Evolutionary conservation across 2,113 vertebrate genomes (phyloP), one percentile per base, ranked within the genome.

Genomic region (Pionites leucogaster): DNA sequence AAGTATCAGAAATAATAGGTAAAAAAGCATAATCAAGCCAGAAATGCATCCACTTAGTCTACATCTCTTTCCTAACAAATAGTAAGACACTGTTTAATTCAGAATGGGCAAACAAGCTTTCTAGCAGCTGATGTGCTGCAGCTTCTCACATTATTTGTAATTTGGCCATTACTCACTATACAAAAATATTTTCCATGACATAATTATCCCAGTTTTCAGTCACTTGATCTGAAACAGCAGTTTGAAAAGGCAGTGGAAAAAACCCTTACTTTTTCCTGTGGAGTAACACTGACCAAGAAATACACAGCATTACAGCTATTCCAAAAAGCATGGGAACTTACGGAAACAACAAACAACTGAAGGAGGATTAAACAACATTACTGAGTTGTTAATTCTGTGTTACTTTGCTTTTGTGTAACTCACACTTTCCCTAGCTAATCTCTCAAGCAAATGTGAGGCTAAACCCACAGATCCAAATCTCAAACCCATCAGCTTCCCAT

Each of bases 141-240:
- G 85, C 27, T 77, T 62, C 93, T 94, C 84, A 42, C 33, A 33
- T 5, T 6, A 37, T 39, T 14, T 59, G 69, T 23, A 13, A 59
- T 27, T 7, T 55, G 65, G 82, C 63, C 71, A 9, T 41, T 69
- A 27, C 63, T 86, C 55, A 42, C 70, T 82, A 46, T 1, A 59
- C 11, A 90, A 63, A 69, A 88, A 35, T n/a, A 80, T 67, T 86
- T 95, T 92, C 91, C 88, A 71, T 86, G 64, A 68, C 37, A 83
- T 8, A 67, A 42, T 49, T 33, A 49, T 0, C 83, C 2, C 42
- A 42, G 28, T 17, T 90, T 69, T 65, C 75, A 90, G 60, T 7
- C 55, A n/a, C 65, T 37, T 63, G 53, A 67, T 57, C 37, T 77
- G 82, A 93, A 95, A 79, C 22, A 89, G 52, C 76, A 62, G 37